Base-by-base conservation (phyloP, 2,113 vertebrate genomes). In the Laticauda laticaudata region DNA sequence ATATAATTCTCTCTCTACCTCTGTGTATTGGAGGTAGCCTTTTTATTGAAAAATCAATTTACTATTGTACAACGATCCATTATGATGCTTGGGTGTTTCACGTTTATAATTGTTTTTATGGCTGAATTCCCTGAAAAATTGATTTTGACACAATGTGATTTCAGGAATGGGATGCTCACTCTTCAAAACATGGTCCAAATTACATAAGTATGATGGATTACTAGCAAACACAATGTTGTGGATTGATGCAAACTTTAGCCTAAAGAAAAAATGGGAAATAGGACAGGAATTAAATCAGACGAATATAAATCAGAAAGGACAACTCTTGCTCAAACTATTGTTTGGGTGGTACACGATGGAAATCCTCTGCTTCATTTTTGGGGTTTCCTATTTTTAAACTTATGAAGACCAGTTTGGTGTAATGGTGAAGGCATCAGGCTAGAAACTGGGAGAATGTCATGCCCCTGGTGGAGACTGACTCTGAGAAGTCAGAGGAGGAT, bases 101-200 rank as follows among this genome's bases (percentile, higher is more conserved):
- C 24, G 4, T 88, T 75, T 75, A 34, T 43, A 43, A 43, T 55
- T 43, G 8, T 75, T 75, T 88, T 69, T 61, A 55, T 43, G n/a
- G 86, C 23, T 69, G 48, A 92, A 75, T n/a, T 15, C 15, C 45
- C 34, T 89, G 87, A 75, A 75, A 88, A 88, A 92, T 88, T 88
- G 48, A 88, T 88, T 87, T 55, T 55, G 87, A 64, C 91, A 88
- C 23, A 9, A 12, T 69, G 51, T 12, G 51, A 55, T 88, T 55
- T 45, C 34, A 69, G 48, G 88, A 26, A 89, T 54, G 23, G 29
- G 5, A 14, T 15, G 56, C 21, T 92, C 34, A 14, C 61, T 39
- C 18, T 64, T 87, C 34, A 23, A 56, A 43, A 56, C 56, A 20
- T 51, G 69, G n/a, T 56, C 51, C 21, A 61, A 12, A 61, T 75